Evolutionary conservation across 2,888 invertebrate species (phyloP), one percentile per base, ranked within the genome.

Genomic region (Cactoblastis cactorum): DNA sequence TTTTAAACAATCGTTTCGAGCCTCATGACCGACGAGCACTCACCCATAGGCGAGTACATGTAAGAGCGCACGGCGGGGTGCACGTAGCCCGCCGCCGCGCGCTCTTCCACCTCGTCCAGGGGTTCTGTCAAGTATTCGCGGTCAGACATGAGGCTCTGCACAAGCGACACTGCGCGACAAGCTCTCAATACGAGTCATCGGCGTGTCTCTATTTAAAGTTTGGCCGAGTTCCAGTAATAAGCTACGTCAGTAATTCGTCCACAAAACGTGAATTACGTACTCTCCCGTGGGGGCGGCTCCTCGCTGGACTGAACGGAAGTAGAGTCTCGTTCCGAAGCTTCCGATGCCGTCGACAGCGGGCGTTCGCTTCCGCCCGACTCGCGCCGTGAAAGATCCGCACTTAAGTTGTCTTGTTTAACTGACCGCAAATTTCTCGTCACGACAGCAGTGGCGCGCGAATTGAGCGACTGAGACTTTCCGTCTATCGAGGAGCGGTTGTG

Each of bases 21-120:
- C 77, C 76, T 76, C 78, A 74, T 63, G 71, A 65, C 45, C 76
- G 71, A 71, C 67, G 58, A 61, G 57, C 63, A 89, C 90, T 80
- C 81, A 90, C 90, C 90, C 83, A 90, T 83, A 55, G 88, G 81
- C 70, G 87, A 85, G 83, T 90, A 90, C 84, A 90, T 85, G 71
- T 87, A 90, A 77, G 90, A 90, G 77, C 89, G 88, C 74, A 88
- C 84, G 75, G 90, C 88, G 68, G 90, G 88, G 65, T 84, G 90
- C 61, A 82, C 75, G 59, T 69, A 81, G 68, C 80, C 84, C 63
- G 70, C 79, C 71, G 74, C 80, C 77, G 81, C 66, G 62, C 82
- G 80, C 76, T 83, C 87, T 79, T 80, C 83, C 49, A 80, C 83
- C 74, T 84, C 88, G 67, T 85, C 86, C 62, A 77, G 72, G 75